Conservation (phyloP, 1,140 invertebrate species). For the Rhagoletis pomonella region DNA sequence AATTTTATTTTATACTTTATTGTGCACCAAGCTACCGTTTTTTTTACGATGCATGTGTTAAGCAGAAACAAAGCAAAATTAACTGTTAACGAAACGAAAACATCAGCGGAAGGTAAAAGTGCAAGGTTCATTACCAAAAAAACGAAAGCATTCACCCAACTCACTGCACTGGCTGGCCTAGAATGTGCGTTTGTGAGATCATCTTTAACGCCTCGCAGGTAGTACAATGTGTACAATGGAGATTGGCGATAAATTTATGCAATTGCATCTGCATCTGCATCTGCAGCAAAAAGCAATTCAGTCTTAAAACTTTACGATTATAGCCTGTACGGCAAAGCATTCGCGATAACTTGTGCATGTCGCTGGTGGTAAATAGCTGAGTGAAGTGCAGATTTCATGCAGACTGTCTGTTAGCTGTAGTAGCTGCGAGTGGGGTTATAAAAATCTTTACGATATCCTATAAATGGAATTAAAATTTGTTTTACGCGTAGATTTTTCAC, state of each 20-base stretch:
- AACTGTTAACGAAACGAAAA: not conserved
- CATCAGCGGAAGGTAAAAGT: not conserved
- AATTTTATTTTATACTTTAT: slow-evolving; percentile 16
- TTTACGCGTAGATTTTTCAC: no score
- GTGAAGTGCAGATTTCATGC: not conserved
- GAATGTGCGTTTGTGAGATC: not conserved
- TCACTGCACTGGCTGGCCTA: not conserved
- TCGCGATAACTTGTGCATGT: not conserved
- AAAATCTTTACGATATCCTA: no score
- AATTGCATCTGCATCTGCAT: not conserved
- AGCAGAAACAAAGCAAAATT: not conserved
- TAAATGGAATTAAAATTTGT: no score
- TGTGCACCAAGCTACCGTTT: not conserved
- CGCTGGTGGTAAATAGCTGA: not conserved
- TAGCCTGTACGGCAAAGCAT: not conserved
- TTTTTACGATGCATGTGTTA: not conserved
- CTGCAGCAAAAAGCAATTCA: not conserved
- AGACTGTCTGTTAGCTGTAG: no score
- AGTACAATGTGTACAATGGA: not conserved
- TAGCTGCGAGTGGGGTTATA: not conserved
- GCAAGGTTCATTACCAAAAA: not conserved
- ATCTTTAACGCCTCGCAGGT: not conserved
- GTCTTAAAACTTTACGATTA: not conserved
- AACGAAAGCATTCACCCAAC: not conserved
- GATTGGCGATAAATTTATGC: not conserved